Evolutionary conservation across 2,888 invertebrate genomes (phyloP), one percentile per base, ranked within the genome.

Genomic region (Pammene aurita): DNA sequence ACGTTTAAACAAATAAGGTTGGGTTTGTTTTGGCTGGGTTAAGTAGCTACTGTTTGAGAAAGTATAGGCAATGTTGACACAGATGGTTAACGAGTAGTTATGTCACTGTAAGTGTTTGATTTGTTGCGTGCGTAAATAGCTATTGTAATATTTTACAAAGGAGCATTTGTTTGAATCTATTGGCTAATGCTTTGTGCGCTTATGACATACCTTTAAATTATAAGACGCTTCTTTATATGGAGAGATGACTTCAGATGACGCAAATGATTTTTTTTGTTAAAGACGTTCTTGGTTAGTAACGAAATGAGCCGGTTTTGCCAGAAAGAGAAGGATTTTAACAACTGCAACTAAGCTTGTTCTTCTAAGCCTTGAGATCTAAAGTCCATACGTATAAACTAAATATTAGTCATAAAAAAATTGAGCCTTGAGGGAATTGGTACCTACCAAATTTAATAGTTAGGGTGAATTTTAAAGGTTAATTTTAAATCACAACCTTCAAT

Each of bases 31-130:
- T 61, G 11, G 7, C 9, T 18, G 7, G 5, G 6, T n/a, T 10
- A 34, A 16, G 41, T 34, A 50, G 63, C 62, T 69, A 58, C 56
- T 56, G 71, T 67, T 63, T 71, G 55, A 52, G 67, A 68, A 65
- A 72, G 72, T 67, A 63, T 66, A 61, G 56, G 61, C 63, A 73
- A 74, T 82, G 72, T 82, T 82, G 77, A 76, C 74, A 75, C 80
- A 80, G 80, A 78, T 81, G 79, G 75, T 71, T 66, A 78, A 79
- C 72, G 73, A 76, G 75, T 75, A 76, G 72, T 68, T 72, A 70
- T 77, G 78, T 77, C 77, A 79, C 74, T 76, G 75, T 75, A 75
- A 71, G 74, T 73, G 56, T 58, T 48, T 66, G 58, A 55, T 44
- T 58, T 66, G 62, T 61, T 50, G 38, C 66, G 50, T 58, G 26